Base-by-base conservation (phyloP, 2,113 vertebrate species). In the Balaenoptera acutorostrata region DNA sequence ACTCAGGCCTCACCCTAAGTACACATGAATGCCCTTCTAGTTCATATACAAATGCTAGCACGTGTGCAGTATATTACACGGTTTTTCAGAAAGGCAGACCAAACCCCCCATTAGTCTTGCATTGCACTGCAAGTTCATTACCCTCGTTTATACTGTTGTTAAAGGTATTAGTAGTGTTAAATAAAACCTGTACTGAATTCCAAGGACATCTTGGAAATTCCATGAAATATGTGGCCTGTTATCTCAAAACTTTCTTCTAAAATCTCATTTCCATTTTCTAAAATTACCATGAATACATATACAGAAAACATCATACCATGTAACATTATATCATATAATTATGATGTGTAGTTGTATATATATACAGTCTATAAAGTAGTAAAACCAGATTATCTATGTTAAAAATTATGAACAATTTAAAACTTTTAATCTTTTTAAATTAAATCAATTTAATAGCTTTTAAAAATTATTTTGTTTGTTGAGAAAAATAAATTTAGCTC, bases 401-500 rank as follows among this genome's bases (percentile, higher is more conserved):
- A 83, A 95, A 93, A 94, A 59, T 74, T 74, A 72, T 84, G 18
- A 75, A 85, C n/a, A 41, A 83, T 31, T 84, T 39, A 82, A 17
- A 63, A 75, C 15, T 83, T 94, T 75, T 11, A 77, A 81, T 75
- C 10, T 25, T 86, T 77, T 90, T 44, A 80, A 46, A 61, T 82
- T 88, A 95, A 82, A 86, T 15, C 9, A 84, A 64, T 63, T 90
- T 84, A 88, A 41, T 61, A 82, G 9, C 5, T 25, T 10, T 93
- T 69, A 86, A 88, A 95, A 78, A 61, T 88, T 63, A 31, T 94
- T 92, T 95, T 9, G 49, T 71, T 91, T 75, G 7, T 55, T 96
- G 72, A 80, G n/a, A 69, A 82, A 82, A 94, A 64, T 75, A 71
- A 87, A 96, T 61, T 87, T 96, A 83, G 3, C 20, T 39, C 27